phyloP scores from a whole-genome alignment of 2,888 invertebrate species.

The Cheilosia urbana region DNA sequence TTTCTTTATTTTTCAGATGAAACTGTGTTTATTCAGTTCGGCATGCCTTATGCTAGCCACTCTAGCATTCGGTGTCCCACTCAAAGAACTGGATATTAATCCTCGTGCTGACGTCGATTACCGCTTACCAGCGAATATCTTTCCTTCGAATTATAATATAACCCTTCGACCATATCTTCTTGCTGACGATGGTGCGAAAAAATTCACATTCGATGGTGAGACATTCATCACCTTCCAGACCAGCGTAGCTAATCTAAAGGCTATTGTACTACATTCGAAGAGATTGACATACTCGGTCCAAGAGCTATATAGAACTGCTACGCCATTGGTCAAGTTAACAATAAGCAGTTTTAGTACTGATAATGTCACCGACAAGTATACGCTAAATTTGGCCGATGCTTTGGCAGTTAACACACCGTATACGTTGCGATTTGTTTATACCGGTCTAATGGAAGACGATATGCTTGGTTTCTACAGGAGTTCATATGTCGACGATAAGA shows the following conservation, averaged over 20 bases:
- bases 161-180: conserved; percentile 85
- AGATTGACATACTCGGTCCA: conserved; percentile 80
- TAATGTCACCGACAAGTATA: conserved; percentile 83
- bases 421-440: conserved; percentile 84
- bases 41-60: conserved; percentile 16
- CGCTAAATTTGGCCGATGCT: conserved; percentile 81
- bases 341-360: conserved; percentile 73
- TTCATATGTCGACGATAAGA: conserved; percentile 81
- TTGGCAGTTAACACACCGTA: conserved; percentile 82
- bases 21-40: conserved; percentile 8
- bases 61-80: conserved; percentile 32
- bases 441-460: conserved; percentile 84
- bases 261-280: conserved; percentile 85
- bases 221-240: conserved; percentile 84
- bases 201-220: conserved; percentile 82
- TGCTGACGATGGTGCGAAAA: conserved; percentile 77
- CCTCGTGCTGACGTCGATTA: conserved; percentile 76
- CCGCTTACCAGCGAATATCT: conserved; percentile 81
- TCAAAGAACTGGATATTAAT: neutral
- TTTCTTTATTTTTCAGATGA: conserved; percentile 41
- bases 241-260: conserved; percentile 79
- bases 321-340: conserved; percentile 75
- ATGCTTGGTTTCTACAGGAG: conserved; percentile 85
- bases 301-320: conserved; percentile 77
- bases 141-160: conserved; percentile 85